These are phyloP conservation scores for Decapterus maruadsi DNA, from an alignment of 2,797 vertebrate genomes.

Conservation along the genomic window DNA sequence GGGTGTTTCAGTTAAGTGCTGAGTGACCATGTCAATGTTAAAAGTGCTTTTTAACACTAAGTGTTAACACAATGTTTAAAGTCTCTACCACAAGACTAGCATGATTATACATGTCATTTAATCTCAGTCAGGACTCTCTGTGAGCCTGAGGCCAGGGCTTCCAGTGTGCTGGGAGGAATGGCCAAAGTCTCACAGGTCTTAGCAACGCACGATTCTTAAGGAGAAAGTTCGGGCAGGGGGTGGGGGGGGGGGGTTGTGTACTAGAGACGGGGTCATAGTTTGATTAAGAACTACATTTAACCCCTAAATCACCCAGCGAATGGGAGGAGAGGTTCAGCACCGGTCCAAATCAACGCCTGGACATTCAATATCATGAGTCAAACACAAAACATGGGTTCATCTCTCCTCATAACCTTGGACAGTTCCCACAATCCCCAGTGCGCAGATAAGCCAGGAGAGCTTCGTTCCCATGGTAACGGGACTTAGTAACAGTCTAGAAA, in stretches of 20 bases:
- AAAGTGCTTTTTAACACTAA: slow-evolving; percentile 73
- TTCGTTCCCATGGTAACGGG: slow-evolving; percentile 74
- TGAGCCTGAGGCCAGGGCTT: slow-evolving; percentile 37
- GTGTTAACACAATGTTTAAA: slow-evolving; percentile 65
- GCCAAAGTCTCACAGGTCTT: slow-evolving; percentile 44
- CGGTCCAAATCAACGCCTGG: slow-evolving; percentile 47
- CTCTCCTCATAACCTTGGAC: slow-evolving; percentile 59
- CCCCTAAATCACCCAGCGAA: slow-evolving; percentile 43
- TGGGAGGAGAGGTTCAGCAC: slow-evolving; percentile 47
- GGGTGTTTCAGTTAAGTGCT: slow-evolving; percentile 74
- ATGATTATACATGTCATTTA: slow-evolving; percentile 48
- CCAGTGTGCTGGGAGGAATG: slow-evolving; percentile 30
- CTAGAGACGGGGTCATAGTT: slow-evolving; percentile 13
- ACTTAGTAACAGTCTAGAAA: slow-evolving; percentile 76
- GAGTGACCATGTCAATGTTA: slow-evolving; percentile 60
- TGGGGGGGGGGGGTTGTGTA: neutral
- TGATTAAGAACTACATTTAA: slow-evolving; percentile 49
- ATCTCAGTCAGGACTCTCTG: slow-evolving; percentile 64
- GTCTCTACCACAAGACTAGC: slow-evolving; percentile 62
- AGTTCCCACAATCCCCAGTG: slow-evolving; percentile 50
- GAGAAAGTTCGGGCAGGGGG: neutral
- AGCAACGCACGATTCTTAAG: slow-evolving; percentile 25
- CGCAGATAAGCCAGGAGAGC: slow-evolving; percentile 57
- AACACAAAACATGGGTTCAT: slow-evolving; percentile 60
- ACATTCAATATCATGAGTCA: slow-evolving; percentile 78